A percentile compares a stretch with the other conserved stretches of the same genome.
Conservation (phyloP, 2,888 invertebrate species). For the Bruchidius siliquastri region DNA sequence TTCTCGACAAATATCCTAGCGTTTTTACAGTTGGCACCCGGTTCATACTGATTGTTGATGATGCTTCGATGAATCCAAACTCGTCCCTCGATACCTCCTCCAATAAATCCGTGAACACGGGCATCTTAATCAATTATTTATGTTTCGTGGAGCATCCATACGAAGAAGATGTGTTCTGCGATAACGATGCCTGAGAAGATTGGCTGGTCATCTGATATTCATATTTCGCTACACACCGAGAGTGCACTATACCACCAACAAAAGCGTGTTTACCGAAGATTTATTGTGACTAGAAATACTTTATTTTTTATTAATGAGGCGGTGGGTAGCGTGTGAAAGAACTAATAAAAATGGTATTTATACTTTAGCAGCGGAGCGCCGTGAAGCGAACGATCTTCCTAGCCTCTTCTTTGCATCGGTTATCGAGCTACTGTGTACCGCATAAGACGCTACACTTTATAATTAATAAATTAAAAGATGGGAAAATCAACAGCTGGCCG, state of each 20-base stretch:
- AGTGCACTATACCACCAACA: not conserved
- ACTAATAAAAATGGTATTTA: not conserved
- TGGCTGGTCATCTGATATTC: not conserved
- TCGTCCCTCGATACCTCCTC: not conserved
- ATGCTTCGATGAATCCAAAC: too few relatives aligned
- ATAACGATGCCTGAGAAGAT: not conserved
- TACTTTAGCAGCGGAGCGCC: not conserved
- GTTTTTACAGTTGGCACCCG: too few relatives aligned
- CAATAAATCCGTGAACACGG: not conserved
- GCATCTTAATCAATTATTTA: not conserved
- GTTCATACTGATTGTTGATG: too few relatives aligned
- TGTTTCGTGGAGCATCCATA: not conserved
- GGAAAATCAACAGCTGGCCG: constrained; percentile 33
- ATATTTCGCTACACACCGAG: not conserved
- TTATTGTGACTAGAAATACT: not conserved
- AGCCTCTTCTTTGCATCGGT: not conserved
- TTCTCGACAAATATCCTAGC: too few relatives aligned
- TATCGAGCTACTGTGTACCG: constrained; percentile 6
- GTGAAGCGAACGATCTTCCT: not conserved
- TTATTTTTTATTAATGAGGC: not conserved
- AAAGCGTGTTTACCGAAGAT: not conserved
- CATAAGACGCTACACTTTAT: constrained; percentile 20
- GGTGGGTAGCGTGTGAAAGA: not conserved
- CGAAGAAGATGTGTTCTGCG: not conserved
- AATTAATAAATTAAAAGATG: constrained; percentile 37